These are phyloP conservation scores for Acanthosepion pharaonis DNA, from an alignment of 2,888 invertebrate species.

Conservation along the genomic window DNA sequence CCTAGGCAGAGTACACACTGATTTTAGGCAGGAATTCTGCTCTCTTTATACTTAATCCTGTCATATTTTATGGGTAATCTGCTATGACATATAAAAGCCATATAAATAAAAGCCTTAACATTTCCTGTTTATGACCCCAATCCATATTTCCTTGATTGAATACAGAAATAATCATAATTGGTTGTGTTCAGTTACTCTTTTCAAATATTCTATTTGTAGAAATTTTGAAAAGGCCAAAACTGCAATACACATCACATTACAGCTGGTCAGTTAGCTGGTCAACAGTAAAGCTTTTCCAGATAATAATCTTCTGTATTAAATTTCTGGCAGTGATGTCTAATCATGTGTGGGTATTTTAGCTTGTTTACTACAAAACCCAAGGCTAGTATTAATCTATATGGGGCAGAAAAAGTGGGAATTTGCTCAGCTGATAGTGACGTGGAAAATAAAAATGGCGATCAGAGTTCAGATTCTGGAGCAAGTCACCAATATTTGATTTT, in stretches of 20 bases:
- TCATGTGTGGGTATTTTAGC: neutral
- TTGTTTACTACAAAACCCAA: neutral
- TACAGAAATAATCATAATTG: neutral
- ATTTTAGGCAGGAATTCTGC: too few species aligned
- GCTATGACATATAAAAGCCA: too few species aligned
- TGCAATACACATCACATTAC: neutral
- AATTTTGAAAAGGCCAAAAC: neutral
- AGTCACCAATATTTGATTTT: neutral
- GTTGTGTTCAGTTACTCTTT: neutral
- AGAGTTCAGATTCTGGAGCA: neutral
- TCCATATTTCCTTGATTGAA: neutral
- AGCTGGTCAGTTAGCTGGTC: neutral
- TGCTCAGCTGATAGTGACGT: neutral
- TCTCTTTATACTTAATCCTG: too few species aligned
- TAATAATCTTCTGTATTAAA: neutral
- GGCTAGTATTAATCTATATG: neutral
- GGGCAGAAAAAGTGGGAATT: neutral
- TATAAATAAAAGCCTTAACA: too few species aligned
- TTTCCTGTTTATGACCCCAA: too few species aligned
- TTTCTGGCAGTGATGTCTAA: neutral
- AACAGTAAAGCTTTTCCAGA: neutral
- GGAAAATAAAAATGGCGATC: neutral
- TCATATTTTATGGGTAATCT: too few species aligned
- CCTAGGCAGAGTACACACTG: too few species aligned
- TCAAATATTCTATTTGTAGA: neutral